Evolutionary conservation across 2,113 vertebrate species (phyloP), one percentile per base, ranked within the genome.

Genomic region (Megaleporinus macrocephalus): DNA sequence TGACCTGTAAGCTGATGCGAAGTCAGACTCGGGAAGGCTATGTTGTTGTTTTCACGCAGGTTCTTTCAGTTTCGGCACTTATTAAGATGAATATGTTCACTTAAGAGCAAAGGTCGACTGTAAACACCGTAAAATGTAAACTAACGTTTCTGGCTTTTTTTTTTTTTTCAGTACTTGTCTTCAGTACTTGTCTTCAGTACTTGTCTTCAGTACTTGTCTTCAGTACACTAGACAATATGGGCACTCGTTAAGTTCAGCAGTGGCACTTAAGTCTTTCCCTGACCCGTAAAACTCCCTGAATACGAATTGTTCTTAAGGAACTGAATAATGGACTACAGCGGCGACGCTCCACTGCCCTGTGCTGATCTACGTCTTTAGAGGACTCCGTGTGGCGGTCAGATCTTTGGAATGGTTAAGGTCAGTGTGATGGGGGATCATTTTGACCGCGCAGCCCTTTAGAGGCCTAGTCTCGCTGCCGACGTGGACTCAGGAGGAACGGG

Each of bases 261-360:
- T 88, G 88, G 89, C 89, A 91, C 91, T 90, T 92, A 68, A 49
- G 87, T 88, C 74, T 85, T 79, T 62, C 75, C 68, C 76, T 88
- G 74, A 80, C 41, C 80, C 63, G 82, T 83, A 68, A 68, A 73
- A 73, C 84, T 89, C 82, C 85, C 85, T 86, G 85, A 86, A 83
- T 78, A 36, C 79, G 61, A 59, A 59, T 76, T 74, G 49, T 22
- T 33, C 33, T 41, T 49, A 80, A 83, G 73, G 72, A 63, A 49
- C 36, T 66, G 24, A 69, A 44, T 41, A 72, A 41, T 49, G 29
- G 55, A 83, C 57, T 76, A 33, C 73, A 30, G 47, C 27, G 62
- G 61, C 55, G 33, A 22, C 30, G 73, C 29, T 73, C 55, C 9
- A n/a, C 30, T 18, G 20, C 30, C 13, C 27, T 76, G 27, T 44